Conservation (phyloP, 92 coral and sea anemone genomes). For the Zoanthus sansibaricus region DNA sequence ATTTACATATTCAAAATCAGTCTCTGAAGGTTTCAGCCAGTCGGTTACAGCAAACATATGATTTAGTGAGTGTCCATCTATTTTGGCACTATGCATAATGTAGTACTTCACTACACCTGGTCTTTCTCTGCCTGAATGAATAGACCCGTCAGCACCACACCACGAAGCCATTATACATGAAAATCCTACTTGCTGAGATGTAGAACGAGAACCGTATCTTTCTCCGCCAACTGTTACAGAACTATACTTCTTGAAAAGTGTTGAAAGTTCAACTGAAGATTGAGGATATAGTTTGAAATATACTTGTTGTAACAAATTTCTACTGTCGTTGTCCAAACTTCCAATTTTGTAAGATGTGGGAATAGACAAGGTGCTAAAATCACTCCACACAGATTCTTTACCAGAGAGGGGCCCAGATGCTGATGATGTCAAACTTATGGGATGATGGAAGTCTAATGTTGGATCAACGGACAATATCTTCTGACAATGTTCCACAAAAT, state of each 20-base stretch:
- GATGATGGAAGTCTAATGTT: conserved; percentile 17
- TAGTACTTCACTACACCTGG: conserved; percentile 36
- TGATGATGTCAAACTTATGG: not conserved
- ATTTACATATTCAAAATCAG: conserved; percentile 2
- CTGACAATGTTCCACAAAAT: not conserved
- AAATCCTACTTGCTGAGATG: not conserved
- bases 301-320: not conserved
- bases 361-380: not conserved
- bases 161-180: conserved; percentile 36
- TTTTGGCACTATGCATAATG: not conserved
- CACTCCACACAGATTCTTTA: not conserved
- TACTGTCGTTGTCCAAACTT: conserved; percentile 7
- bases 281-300: not conserved
- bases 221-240: conserved; percentile 26
- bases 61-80: not conserved
- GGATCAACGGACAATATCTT: not conserved
- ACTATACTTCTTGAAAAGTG: conserved; percentile 30
- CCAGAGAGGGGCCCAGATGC: not conserved
- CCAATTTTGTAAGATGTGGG: conserved; percentile 18
- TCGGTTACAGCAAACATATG: not conserved
- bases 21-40: not conserved
- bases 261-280: not conserved
- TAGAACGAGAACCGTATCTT: conserved; percentile 16
- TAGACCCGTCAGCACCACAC: conserved; percentile 33
- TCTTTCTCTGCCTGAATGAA: not conserved